Percentiles rank a stretch among this genome's conserved stretches.
Evolutionary conservation across 30 jellyfish, hydroid and myxozoan genomes (phyloP).

Genomic region (Chrysaora quinquecirrha): DNA sequence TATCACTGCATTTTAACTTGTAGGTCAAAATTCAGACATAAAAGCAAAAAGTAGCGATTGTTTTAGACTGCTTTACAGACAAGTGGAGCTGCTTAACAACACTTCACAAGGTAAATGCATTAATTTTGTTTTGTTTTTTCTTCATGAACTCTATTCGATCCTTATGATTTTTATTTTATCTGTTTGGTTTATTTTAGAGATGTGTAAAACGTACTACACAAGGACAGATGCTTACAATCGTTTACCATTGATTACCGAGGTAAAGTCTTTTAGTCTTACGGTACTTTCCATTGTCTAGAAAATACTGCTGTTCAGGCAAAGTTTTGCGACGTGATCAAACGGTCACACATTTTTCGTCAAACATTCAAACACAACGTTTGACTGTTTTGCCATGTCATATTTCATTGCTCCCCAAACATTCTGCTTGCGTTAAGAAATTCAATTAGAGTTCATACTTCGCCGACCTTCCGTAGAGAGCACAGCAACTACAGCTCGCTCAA

Average conservation of each 20-base stretch:
- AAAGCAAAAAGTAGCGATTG: conserved; percentile 37
- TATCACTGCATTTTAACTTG: no score
- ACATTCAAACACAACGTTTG: no score
- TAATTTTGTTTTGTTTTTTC: background rate
- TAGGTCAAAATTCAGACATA: conserved; percentile 1
- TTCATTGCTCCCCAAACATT: no score
- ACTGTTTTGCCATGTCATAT: no score
- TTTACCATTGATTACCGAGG: conserved; percentile 72
- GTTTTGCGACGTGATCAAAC: no score
- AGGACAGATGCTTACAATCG: conserved; percentile 47
- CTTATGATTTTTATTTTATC: background rate
- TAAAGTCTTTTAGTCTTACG: background rate
- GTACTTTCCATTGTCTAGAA: no score
- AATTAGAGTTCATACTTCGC: no score
- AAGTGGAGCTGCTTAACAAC: conserved; percentile 25
- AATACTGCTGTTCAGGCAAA: no score
- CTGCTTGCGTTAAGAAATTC: no score
- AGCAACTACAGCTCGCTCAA: no score
- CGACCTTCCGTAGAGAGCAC: no score
- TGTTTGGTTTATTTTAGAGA: background rate
- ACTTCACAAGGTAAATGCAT: conserved; percentile 37
- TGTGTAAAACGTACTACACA: conserved; percentile 37
- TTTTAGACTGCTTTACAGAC: conserved; percentile 30
- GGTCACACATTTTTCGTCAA: no score
- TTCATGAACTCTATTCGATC: background rate